A percentile compares a stretch with the other conserved stretches of the same genome.
These are phyloP conservation scores for Leptinotarsa tumamoca DNA, from an alignment of 2,888 invertebrate species.

Conservation along the genomic window DNA sequence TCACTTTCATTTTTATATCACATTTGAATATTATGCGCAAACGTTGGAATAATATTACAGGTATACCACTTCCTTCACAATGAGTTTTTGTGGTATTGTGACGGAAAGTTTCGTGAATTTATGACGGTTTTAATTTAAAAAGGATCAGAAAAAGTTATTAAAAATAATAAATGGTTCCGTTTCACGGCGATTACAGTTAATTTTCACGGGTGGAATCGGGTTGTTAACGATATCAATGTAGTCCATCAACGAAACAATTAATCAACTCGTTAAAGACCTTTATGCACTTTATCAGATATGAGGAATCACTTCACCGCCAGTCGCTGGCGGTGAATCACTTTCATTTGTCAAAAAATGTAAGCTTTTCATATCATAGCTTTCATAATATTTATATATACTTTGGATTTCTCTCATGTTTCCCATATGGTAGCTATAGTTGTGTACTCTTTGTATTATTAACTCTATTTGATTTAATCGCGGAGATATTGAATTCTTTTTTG, in stretches of 20 bases:
- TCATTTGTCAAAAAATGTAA: background rate
- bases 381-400: too few species aligned
- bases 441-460: too few species aligned
- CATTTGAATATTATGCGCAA: constrained; percentile 6
- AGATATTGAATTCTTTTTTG: too few species aligned
- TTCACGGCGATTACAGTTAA: background rate
- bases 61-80: background rate
- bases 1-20: constrained; percentile 44
- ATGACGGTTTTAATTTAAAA: background rate
- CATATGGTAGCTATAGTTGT: too few species aligned
- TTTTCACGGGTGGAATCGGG: background rate
- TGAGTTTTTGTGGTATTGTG: background rate
- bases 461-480: too few species aligned
- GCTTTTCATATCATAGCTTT: too few species aligned
- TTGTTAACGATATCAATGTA: background rate
- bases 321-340: too few species aligned
- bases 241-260: background rate
- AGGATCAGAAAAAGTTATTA: background rate
- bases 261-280: background rate
- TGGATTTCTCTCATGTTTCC: too few species aligned
- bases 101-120: background rate
- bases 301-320: too few species aligned
- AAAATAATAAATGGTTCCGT: background rate
- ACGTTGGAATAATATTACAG: background rate
- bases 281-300: background rate